phyloP scores from a whole-genome alignment of 1,140 invertebrate genomes.

The Musca domestica region DNA sequence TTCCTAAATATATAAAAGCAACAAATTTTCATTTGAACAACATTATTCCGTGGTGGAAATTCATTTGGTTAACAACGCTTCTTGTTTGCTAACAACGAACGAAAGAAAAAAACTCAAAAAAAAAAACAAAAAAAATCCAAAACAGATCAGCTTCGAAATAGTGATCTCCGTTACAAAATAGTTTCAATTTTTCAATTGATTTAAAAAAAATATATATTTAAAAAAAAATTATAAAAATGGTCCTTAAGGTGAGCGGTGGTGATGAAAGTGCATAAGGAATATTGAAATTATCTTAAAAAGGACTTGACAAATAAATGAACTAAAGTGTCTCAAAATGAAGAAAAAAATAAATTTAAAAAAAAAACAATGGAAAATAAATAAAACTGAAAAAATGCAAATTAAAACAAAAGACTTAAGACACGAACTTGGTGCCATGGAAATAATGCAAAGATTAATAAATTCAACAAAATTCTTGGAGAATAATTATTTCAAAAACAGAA shows the following conservation, averaged over 20 bases:
- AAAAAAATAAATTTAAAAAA: not conserved
- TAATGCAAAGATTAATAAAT: not conserved
- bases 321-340: not conserved
- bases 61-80: constrained; percentile 39
- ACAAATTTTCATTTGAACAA: constrained; percentile 42
- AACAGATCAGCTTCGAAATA: constrained; percentile 5
- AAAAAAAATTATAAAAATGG: constrained; percentile 43
- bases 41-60: constrained; percentile 53
- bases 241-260: constrained; percentile 47
- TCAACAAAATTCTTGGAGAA: not conserved
- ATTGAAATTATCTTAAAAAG: not conserved
- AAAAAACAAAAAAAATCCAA: not conserved
- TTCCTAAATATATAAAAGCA: constrained; percentile 54
- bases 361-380: not conserved
- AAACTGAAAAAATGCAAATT: not conserved
- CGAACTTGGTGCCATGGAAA: not conserved
- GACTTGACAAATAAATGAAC: not conserved
- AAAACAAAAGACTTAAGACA: constrained; percentile 12
- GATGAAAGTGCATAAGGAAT: not conserved
- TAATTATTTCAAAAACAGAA: too few species aligned
- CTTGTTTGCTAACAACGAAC: constrained; percentile 22
- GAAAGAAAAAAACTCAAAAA: too few species aligned
- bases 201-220: constrained; percentile 26
- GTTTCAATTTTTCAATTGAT: constrained; percentile 16
- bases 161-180: constrained; percentile 8